phyloP scores from a whole-genome alignment of 2,888 invertebrate genomes.

The Eupithecia exiguata region DNA sequence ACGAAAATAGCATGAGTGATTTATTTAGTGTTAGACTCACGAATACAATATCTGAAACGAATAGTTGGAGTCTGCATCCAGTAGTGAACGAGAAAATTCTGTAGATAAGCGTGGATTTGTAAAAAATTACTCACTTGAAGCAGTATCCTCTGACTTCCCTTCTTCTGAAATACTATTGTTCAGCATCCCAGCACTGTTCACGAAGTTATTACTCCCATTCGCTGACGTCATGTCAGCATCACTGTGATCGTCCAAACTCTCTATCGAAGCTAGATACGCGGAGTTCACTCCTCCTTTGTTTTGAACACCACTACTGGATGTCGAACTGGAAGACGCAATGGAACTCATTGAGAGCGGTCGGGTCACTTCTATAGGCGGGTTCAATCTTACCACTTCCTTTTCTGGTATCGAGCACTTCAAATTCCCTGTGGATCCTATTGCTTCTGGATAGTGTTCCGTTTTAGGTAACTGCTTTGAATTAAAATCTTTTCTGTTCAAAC shows the following conservation, averaged over 20 bases:
- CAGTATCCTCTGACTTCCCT: conserved; percentile 61
- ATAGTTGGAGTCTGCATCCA: neutral
- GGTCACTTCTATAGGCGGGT: conserved; percentile 83
- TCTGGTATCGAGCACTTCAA: conserved; percentile 71
- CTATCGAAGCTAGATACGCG: conserved; percentile 93
- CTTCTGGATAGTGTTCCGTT: conserved; percentile 70
- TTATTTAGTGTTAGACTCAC: no score
- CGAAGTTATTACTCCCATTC: conserved; percentile 75
- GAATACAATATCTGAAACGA: no score
- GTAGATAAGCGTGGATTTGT: neutral
- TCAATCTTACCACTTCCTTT: conserved; percentile 78
- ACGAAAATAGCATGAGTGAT: no score
- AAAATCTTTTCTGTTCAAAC: conserved; percentile 74
- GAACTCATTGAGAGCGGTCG: conserved; percentile 90
- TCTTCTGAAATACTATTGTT: conserved; percentile 67
- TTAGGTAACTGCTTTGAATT: conserved; percentile 68
- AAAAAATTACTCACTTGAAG: conserved; percentile 64
- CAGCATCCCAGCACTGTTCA: conserved; percentile 71
- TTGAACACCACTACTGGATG: conserved; percentile 85
- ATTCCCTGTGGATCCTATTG: conserved; percentile 74
- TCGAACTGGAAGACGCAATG: conserved; percentile 89
- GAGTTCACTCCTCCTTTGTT: conserved; percentile 87
- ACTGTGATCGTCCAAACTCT: conserved; percentile 92
- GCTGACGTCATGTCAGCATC: conserved; percentile 85
- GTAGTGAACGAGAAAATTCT: neutral